Conservation (phyloP, 2,888 invertebrate genomes). For the Branchipolynoe longqiensis region DNA sequence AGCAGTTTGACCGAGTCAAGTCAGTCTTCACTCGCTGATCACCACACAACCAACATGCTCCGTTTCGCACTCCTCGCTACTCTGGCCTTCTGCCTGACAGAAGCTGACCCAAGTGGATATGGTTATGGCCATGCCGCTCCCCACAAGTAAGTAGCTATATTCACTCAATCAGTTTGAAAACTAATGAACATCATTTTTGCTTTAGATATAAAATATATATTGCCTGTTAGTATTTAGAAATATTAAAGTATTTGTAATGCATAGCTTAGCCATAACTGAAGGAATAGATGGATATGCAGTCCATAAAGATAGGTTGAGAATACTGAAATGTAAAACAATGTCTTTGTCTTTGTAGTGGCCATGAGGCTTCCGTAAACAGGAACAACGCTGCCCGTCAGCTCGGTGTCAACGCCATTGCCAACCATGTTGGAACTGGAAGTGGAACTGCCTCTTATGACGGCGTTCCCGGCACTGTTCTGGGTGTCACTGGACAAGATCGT, state of each 20-base stretch:
- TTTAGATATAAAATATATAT: too few species aligned
- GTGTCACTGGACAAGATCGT: slow-evolving; percentile 37
- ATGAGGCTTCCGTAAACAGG: slow-evolving; percentile 27
- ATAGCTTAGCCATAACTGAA: too few species aligned
- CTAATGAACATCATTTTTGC: too few species aligned
- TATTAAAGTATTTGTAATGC: too few species aligned
- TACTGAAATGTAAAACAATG: not conserved
- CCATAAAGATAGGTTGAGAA: not conserved
- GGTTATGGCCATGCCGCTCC: slow-evolving; percentile 13
- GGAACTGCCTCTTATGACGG: slow-evolving; percentile 47
- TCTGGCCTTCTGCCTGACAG: slow-evolving; percentile 16
- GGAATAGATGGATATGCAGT: too few species aligned
- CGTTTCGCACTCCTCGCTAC: not conserved
- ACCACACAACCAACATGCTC: not conserved
- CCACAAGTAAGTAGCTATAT: slow-evolving; percentile 44
- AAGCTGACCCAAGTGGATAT: too few species aligned
- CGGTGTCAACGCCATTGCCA: slow-evolving; percentile 14
- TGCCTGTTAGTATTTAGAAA: too few species aligned
- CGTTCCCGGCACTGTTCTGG: slow-evolving; percentile 51
- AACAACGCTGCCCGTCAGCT: slow-evolving; percentile 34
- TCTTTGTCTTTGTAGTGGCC: not conserved
- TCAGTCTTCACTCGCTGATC: too few species aligned
- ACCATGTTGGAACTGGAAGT: slow-evolving; percentile 1
- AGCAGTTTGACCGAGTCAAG: too few species aligned
- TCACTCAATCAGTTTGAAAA: too few species aligned